Evolutionary conservation across 2,113 vertebrate species (phyloP), one percentile per base, ranked within the genome.

Genomic region (Danionella cerebrum): DNA sequence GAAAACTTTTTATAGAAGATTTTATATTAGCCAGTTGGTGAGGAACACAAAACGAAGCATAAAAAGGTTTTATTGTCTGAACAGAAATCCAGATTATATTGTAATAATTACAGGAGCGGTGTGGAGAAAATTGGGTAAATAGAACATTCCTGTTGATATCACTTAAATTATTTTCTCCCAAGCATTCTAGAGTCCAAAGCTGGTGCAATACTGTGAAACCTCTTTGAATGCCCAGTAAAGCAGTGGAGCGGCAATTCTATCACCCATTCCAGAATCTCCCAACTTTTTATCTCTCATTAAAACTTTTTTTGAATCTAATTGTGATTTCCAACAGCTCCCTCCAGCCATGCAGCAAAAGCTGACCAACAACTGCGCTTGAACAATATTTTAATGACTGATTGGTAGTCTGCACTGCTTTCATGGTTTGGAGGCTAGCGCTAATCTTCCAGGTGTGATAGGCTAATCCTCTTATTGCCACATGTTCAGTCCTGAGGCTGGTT

Each of bases 391-490:
- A 33, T 11, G 14, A 18, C 8, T 2, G 44, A n/a, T 14, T 13
- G 38, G 27, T 29, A 59, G 13, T 59, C n/a, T 41, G 21, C 10
- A 33, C 38, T 21, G 10, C 13, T 8, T 63, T 19, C 18, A 14
- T 14, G 8, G 33, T 41, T 42, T 5, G 18, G 25, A 45, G 58
- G 27, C 35, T 48, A 55, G 41, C 21, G 25, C 4, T 63, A 65
- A 59, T 47, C 11, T 18, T 65, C 24, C 57, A 29, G 47, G 39
- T 62, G 48, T 71, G 24, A n/a, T n/a, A n/a, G n/a, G n/a, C 2
- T 72, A 78, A 79, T 70, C 72, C 25, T 16, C 2, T 74, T 77
- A 79, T 82, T 73, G 19, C 16, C 45, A n/a, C 60, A 31, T 54
- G 27, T 54, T 68, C 60, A 59, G 66, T 70, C 69, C 68, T 74